Evolutionary conservation across 2,888 invertebrate genomes (phyloP).

Genomic region (Coelinius sp.): DNA sequence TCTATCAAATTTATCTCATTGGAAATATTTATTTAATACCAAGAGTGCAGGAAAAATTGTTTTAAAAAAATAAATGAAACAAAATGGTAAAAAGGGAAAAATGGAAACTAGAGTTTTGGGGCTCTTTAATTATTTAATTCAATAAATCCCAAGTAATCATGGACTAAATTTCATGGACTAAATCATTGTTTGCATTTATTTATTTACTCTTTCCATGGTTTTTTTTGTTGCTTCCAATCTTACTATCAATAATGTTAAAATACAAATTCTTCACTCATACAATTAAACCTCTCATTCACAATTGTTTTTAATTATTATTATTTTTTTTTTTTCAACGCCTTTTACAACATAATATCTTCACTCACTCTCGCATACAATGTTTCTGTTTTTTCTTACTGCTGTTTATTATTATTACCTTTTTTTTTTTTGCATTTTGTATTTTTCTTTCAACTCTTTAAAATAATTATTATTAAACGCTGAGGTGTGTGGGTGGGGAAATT

Average conservation of each 20-base stretch:
- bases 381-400: conserved; percentile 56
- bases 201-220: conserved; percentile 18
- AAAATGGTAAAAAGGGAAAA: neutral
- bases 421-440: conserved; percentile 36
- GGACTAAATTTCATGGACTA: neutral
- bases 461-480: conserved; percentile 68
- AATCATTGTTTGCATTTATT: neutral
- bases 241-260: conserved; percentile 71
- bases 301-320: neutral
- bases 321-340: conserved; percentile 53
- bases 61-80: neutral
- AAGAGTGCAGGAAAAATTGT: neutral
- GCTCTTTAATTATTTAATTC: neutral
- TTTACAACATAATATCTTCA: conserved; percentile 46
- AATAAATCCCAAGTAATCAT: too few relatives aligned
- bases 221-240: conserved; percentile 59
- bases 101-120: neutral
- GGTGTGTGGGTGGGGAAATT: conserved; percentile 39
- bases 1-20: neutral
- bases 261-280: conserved; percentile 69
- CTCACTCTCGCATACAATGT: conserved; percentile 67
- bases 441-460: conserved; percentile 55
- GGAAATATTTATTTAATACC: neutral
- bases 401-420: conserved; percentile 43
- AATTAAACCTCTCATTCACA: conserved; percentile 46